Base-by-base conservation (phyloP, 2,888 invertebrate genomes). In the Hemaris fuciformis region DNA sequence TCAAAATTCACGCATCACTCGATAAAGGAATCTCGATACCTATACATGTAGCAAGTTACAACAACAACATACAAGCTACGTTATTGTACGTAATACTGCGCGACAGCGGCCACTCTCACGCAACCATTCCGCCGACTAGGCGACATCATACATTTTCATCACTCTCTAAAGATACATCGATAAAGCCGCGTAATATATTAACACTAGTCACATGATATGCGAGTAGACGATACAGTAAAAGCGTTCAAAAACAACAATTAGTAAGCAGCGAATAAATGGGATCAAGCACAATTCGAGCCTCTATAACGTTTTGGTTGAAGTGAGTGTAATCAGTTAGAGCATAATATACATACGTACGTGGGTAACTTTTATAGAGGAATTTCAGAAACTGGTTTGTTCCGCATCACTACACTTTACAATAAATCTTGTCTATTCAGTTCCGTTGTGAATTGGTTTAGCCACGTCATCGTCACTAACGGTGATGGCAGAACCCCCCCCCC, bases 341-440 rank as follows among this genome's bases (percentile, higher is more conserved):
- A 93, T 93, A 57, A 18, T 20, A 53, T 27, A 27, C 27, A 27
- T 27, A 38, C 3, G 38, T 38, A n/a, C n/a, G n/a, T 38, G 13
- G 13, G 38, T 38, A 38, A n/a, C n/a, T 38, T 4, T 38, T n/a
- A n/a, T n/a, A n/a, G n/a, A n/a, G n/a, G n/a, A n/a, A n/a, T n/a
- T n/a, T n/a, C n/a, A n/a, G n/a, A n/a, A n/a, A n/a, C n/a, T 22
- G 13, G 13, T 8, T 34, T 34, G 43, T 10, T 7, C 8, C 20
- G 18, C 7, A 18, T 20, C 20, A 15, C 20, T 10, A 22, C 1
- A 1, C 7, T 34, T 8, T n/a, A 13, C n/a, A n/a, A n/a, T n/a
- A n/a, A n/a, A n/a, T n/a, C n/a, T n/a, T n/a, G n/a, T n/a, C n/a
- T n/a, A n/a, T n/a, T n/a, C n/a, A n/a, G 8, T 6, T 13, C 2